A percentile compares a stretch with the other conserved stretches of the same genome.
phyloP scores from a whole-genome alignment of 2,888 invertebrate species.

The Cryptops parisi region DNA sequence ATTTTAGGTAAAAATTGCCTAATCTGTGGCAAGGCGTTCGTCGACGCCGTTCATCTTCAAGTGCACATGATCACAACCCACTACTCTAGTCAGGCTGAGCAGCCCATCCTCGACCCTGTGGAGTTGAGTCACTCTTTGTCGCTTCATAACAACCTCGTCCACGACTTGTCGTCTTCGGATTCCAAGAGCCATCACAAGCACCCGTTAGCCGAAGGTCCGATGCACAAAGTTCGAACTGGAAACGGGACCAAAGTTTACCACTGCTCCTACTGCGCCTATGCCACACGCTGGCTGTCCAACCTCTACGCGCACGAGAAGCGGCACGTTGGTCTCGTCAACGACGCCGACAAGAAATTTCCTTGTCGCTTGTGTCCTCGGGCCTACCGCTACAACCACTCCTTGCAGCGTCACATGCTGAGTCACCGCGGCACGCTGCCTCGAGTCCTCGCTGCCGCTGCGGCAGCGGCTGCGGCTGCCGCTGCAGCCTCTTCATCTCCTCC shows the following conservation, averaged over 20 bases:
- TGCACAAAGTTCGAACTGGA: constrained; percentile 13
- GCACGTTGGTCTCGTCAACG: constrained; percentile 39
- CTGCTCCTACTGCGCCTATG: constrained; percentile 78
- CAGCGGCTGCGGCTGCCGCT: constrained; percentile 18
- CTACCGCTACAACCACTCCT: constrained; percentile 29
- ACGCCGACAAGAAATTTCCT: constrained; percentile 26
- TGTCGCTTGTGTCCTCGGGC: constrained; percentile 29
- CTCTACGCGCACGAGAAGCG: constrained; percentile 84
- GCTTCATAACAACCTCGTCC: not conserved
- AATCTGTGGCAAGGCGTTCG: constrained; percentile 32
- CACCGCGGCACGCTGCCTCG: constrained; percentile 23
- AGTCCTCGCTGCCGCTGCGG: constrained; percentile 17
- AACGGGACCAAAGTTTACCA: constrained; percentile 51
- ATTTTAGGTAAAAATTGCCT: constrained; percentile 22
- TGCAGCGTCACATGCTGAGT: constrained; percentile 26
- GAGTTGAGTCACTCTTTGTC: not conserved
- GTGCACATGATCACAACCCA: constrained; percentile 37
- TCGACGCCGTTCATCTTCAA: constrained; percentile 32
- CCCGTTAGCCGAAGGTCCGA: not conserved
- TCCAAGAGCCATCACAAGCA: not conserved
- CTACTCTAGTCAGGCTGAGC: constrained; percentile 4
- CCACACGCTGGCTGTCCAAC: constrained; percentile 75
- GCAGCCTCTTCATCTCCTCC: constrained; percentile 13
- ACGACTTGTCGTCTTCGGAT: not conserved
- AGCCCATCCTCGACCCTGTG: not conserved